Conservation (phyloP, 2,888 invertebrate species). For the Lasioglossum leucozonium region DNA sequence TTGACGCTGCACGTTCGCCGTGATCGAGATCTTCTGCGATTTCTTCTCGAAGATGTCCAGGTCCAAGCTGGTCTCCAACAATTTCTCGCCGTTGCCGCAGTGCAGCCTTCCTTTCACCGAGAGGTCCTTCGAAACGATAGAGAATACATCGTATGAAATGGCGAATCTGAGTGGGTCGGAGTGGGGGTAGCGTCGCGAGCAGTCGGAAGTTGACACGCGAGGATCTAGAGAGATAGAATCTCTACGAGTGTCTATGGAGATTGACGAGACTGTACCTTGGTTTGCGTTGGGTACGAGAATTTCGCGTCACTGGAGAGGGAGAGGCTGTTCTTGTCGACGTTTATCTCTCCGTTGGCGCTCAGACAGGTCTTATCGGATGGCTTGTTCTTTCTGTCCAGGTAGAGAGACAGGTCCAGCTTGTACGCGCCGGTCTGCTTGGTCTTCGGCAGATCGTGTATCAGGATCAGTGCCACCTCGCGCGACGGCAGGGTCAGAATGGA, state of each 20-base stretch:
- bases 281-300: constrained; percentile 89
- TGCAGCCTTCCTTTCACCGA: constrained; percentile 84
- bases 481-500: constrained; percentile 89
- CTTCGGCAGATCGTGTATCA: constrained; percentile 80
- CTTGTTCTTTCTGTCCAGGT: constrained; percentile 89
- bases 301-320: constrained; percentile 86
- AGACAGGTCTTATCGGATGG: constrained; percentile 89
- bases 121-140: constrained; percentile 83
- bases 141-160: no score
- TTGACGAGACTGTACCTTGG: constrained; percentile 84
- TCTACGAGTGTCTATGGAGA: no score
- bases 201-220: no score
- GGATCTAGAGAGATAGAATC: no score
- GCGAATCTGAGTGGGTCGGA: no score
- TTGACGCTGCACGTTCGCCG: constrained; percentile 77
- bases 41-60: constrained; percentile 88
- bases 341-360: constrained; percentile 86
- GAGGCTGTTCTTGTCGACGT: constrained; percentile 85
- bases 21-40: constrained; percentile 86
- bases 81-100: constrained; percentile 81
- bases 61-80: constrained; percentile 83
- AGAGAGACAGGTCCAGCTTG: constrained; percentile 88
- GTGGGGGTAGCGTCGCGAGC: no score
- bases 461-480: constrained; percentile 88
- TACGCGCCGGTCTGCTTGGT: constrained; percentile 86